Evolutionary conservation across 2,113 vertebrate genomes (phyloP).

Genomic region (Carlito syrichta): DNA sequence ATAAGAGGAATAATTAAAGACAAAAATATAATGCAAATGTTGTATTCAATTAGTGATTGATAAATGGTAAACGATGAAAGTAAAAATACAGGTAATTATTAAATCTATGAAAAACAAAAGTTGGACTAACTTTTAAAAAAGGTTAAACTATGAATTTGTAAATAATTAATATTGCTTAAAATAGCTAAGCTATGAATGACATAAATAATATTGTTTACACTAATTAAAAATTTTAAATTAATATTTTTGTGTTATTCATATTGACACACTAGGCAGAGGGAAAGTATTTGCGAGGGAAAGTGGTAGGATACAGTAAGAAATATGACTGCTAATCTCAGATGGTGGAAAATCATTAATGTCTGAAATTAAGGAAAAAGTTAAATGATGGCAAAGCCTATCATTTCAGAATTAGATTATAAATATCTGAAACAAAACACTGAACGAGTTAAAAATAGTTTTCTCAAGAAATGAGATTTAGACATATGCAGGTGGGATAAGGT

Average conservation of each 20-base stretch:
- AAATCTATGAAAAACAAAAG: neutral
- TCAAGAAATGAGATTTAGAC: neutral
- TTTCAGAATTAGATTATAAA: neutral
- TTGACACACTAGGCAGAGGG: neutral
- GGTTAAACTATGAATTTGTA: neutral
- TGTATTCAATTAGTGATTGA: neutral
- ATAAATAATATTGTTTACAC: neutral
- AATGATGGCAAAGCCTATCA: neutral
- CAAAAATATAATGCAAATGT: neutral
- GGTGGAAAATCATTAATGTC: neutral
- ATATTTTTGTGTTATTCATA: neutral
- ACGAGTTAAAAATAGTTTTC: neutral
- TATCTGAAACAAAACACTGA: neutral
- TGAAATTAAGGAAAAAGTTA: neutral
- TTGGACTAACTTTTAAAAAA: neutral
- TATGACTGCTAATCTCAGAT: neutral
- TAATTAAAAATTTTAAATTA: neutral
- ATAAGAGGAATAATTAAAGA: neutral
- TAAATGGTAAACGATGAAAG: neutral
- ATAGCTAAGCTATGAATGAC: neutral
- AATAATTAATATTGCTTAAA: neutral
- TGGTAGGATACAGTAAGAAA: neutral
- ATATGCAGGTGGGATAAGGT: neutral
- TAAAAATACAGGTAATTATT: neutral
- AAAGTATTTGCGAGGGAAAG: neutral